Evolutionary conservation across 2,888 invertebrate genomes (phyloP).

Genomic region (Acleris holmiana): DNA sequence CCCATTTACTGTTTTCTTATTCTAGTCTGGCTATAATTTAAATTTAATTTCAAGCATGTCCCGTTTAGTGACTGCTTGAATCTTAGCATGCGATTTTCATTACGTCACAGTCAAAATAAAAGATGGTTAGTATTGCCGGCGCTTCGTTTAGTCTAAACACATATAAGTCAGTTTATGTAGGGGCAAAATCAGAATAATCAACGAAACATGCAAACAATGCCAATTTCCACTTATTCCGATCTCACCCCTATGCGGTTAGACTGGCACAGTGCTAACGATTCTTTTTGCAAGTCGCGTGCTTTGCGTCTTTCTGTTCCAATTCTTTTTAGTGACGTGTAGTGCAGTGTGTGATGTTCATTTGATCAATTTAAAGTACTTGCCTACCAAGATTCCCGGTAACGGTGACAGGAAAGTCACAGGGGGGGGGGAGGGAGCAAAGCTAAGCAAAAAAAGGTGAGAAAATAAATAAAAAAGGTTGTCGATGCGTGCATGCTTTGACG

Average conservation of each 20-base stretch:
- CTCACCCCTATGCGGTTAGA: conserved; percentile 1
- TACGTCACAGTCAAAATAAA: too few relatives aligned
- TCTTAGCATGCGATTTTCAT: too few relatives aligned
- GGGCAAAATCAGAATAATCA: too few relatives aligned
- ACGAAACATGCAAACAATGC: too few relatives aligned
- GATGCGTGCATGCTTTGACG: conserved; percentile 41
- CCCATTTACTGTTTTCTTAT: too few relatives aligned
- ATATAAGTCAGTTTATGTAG: not conserved
- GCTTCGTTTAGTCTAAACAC: not conserved
- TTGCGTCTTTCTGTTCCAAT: conserved; percentile 53
- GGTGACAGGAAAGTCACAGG: conserved; percentile 82
- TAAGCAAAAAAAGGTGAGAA: conserved; percentile 53
- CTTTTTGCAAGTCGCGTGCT: conserved; percentile 72
- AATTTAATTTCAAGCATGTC: too few relatives aligned
- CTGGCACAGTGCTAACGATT: conserved; percentile 39
- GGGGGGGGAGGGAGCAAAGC: conserved; percentile 54
- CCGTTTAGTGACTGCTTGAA: too few relatives aligned
- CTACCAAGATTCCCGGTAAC: conserved; percentile 80
- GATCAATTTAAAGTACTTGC: conserved; percentile 75
- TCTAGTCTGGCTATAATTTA: too few relatives aligned
- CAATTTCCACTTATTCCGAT: conserved; percentile 2
- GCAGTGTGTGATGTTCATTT: conserved; percentile 84
- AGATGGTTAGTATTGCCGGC: too few relatives aligned
- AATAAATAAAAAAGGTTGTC: conserved; percentile 32
- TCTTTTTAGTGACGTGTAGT: conserved; percentile 69